Base-by-base conservation (phyloP, 2,888 invertebrate genomes). In the Zygothrica quintamaculata region DNA sequence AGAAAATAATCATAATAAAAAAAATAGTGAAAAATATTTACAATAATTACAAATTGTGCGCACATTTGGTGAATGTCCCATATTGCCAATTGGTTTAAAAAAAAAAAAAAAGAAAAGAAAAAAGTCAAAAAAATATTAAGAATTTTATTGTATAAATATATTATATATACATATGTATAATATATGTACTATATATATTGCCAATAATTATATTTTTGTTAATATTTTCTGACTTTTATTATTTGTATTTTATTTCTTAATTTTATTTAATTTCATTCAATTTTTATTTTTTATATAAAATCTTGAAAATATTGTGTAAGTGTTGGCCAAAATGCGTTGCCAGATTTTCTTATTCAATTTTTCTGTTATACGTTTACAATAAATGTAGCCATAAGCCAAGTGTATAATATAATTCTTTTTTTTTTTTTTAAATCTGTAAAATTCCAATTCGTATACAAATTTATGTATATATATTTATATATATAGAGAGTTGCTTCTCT, bases 1-100 rank as follows among this genome's bases (percentile, higher is more conserved):
- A 9, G 48, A 48, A 56, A 61, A 47, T 36, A 42, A 46, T n/a
- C 36, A 53, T 46, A 40, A 62, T 34, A 55, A 52, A 33, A 42
- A 36, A 8, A 44, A 61, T 43, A 52, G 29, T 44, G 33, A 55
- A 61, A 34, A 29, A 18, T 44, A 53, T 47, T 56, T 51, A 8
- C 25, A 52, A 47, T 52, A 66, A 60, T 31, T 46, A 58, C 33
- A 61, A 65, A 36, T 70, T 66, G 18, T 22, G 60, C 66, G 48
- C 56, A 75, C 48, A 80, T 84, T 89, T 89, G 89, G 89, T 89
- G 89, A 89, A 89, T 89, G 89, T 89, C 89, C 86, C 87, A 84
- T 82, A 88, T 9, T 89, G 89, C 88, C 89, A 88, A 89, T 89
- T 88, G 88, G 87, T 86, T 74, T 58, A 15, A 36, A 5, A 39